phyloP scores from a whole-genome alignment of 2,888 invertebrate species.

The Celastrina argiolus region DNA sequence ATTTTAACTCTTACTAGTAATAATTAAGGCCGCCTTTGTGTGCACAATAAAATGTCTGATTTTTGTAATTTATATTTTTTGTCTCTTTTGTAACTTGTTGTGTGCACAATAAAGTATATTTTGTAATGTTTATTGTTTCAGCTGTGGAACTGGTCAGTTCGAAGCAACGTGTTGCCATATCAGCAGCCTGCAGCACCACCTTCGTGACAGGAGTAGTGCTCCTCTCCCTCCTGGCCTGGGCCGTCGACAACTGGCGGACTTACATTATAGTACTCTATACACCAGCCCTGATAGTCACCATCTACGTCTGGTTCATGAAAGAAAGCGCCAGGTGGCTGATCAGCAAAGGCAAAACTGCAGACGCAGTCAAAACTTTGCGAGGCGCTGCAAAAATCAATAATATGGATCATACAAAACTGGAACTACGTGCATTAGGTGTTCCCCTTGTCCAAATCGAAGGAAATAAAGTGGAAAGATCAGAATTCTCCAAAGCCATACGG shows the following conservation, averaged over 20 bases:
- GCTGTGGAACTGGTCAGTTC: conserved; percentile 89
- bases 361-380: conserved; percentile 80
- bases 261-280: conserved; percentile 83
- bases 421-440: conserved; percentile 64
- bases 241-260: conserved; percentile 83
- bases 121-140: conserved; percentile 64
- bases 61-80: too few relatives aligned
- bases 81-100: too few relatives aligned
- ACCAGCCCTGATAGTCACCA: conserved; percentile 81
- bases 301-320: conserved; percentile 85
- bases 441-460: conserved; percentile 52
- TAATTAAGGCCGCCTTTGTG: too few relatives aligned
- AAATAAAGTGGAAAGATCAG: conserved; percentile 52
- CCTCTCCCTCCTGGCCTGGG: conserved; percentile 83
- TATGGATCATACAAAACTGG: conserved; percentile 63
- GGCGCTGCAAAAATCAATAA: conserved; percentile 83
- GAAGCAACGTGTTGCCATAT: conserved; percentile 84
- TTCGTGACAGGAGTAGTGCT: conserved; percentile 86
- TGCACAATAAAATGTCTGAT: too few relatives aligned
- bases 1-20: too few relatives aligned
- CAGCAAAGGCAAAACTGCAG: conserved; percentile 82
- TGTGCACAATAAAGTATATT: too few relatives aligned
- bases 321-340: conserved; percentile 89
- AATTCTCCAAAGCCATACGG: conserved; percentile 70
- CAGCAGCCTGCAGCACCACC: conserved; percentile 84